Evolutionary conservation across 2,888 invertebrate genomes (phyloP), one percentile per base, ranked within the genome.

Genomic region (Synanthedon vespiformis): DNA sequence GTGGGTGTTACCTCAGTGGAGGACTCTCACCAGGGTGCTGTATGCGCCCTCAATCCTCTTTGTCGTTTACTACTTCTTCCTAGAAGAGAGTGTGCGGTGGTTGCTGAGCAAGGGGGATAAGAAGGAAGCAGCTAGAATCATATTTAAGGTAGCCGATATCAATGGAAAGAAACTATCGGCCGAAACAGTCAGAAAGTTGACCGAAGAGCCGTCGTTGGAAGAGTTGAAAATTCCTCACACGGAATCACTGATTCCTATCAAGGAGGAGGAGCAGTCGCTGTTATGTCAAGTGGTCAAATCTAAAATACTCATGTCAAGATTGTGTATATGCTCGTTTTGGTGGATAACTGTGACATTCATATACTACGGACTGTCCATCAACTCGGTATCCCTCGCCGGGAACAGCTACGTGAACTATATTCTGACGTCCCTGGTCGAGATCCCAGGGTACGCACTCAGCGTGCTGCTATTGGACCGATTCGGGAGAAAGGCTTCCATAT

Each of bases 291-390:
- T 90, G 22, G 52, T 90, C 3, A 80, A 72, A 53, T 90, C 90
- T 0, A 80, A 73, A 48, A 83, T 83, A 16, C 67, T 92, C 12
- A 69, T 90, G 56, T 63, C 83, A 0, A 81, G 92, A 40, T 66
- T 90, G 49, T 60, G 88, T 1, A 90, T 91, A 51, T 93, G 93
- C 58, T 92, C 92, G n/a, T 89, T 93, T 61, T 94, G 93, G 83
- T 94, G 94, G 94, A 90, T 94, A 13, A 92, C 94, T 0, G 91
- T 92, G 62, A 92, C 93, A 0, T 91, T 95, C 57, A 91, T 94
- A 16, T 95, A 94, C 73, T 95, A 94, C 65, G 95, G 95, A 0
- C 77, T 95, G 44, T 93, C 93, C 0, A 87, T 95, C 52, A 94
- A 93, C 75, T 91, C 94, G 0, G 93, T 94, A 2, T 89, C 92